A percentile compares a stretch with the other conserved stretches of the same genome.
These are phyloP conservation scores for Xenopus borealis DNA, from an alignment of 2,113 vertebrate genomes.

Conservation along the genomic window DNA sequence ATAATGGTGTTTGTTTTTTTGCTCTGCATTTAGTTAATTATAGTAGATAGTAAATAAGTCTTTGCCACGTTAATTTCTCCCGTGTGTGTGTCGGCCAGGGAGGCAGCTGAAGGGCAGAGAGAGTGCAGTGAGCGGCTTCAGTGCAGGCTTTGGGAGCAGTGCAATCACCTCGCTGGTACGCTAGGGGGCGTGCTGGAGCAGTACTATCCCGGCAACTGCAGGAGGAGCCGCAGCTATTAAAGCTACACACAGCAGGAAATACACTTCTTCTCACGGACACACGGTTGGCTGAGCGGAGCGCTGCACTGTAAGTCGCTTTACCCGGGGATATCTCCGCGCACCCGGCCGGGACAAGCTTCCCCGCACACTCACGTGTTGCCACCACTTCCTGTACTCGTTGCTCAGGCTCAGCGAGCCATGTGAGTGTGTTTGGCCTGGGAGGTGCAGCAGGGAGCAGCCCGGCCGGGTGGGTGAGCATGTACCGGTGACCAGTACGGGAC, in stretches of 20 bases:
- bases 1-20: too few relatives aligned
- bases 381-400: neutral
- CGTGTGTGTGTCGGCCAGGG: too few relatives aligned
- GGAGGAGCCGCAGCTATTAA: neutral
- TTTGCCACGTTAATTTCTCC: too few relatives aligned
- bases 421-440: too few relatives aligned
- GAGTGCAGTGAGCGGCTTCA: neutral
- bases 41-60: too few relatives aligned
- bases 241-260: neutral
- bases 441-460: slow-evolving; percentile 49
- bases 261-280: neutral
- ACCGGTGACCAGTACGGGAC: neutral
- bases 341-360: slow-evolving; percentile 9
- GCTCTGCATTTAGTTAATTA: too few relatives aligned
- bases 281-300: neutral
- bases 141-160: neutral
- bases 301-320: neutral
- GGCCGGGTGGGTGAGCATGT: slow-evolving; percentile 38
- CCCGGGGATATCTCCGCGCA: neutral
- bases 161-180: too few relatives aligned
- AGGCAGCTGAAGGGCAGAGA: neutral
- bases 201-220: neutral
- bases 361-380: too few relatives aligned
- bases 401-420: slow-evolving; percentile 15
- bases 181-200: neutral